Percentiles rank a stretch among this genome's conserved stretches.
phyloP scores from a whole-genome alignment of 2,113 vertebrate species.

The Willisornis vidua region DNA sequence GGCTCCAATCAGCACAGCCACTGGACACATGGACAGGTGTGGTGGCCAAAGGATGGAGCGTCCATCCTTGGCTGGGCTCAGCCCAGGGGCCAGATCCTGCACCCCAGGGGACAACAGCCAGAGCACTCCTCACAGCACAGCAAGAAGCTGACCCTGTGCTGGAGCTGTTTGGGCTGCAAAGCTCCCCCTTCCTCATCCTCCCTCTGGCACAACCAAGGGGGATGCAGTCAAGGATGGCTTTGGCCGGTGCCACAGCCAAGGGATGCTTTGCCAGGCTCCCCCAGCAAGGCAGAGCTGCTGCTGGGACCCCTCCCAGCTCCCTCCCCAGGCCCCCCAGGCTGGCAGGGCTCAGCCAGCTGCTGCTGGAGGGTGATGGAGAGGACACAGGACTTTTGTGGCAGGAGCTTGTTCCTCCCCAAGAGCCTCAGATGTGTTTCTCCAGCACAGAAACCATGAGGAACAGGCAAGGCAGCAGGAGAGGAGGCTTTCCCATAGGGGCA shows the following conservation, averaged over 20 bases:
- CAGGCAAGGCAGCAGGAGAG: not conserved
- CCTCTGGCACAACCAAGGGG: not conserved
- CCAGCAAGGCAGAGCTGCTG: not conserved
- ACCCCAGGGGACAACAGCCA: not conserved
- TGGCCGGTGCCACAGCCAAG: not conserved
- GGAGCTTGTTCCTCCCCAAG: not conserved
- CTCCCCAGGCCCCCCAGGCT: not conserved
- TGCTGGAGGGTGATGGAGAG: not conserved
- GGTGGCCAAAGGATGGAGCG: not conserved
- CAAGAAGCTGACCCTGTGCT: not conserved
- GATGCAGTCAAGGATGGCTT: not conserved
- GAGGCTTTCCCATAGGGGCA: not conserved
- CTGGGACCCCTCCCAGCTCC: not conserved
- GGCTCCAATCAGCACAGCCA: not conserved
- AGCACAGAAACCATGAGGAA: conserved; percentile 17
- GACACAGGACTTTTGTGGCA: not conserved
- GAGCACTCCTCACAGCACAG: not conserved
- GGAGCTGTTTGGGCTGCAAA: not conserved
- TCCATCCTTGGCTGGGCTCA: not conserved
- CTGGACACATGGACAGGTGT: rapidly evolving
- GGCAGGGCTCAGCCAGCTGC: not conserved
- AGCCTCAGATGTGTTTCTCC: not conserved
- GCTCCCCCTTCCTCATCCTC: not conserved
- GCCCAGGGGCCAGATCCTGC: not conserved
- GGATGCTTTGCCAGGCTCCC: not conserved